Percentiles rank a stretch among this genome's conserved stretches.
These are phyloP conservation scores for Ichneumoninae sp. DNA, from an alignment of 2,888 invertebrate genomes.

Conservation along the genomic window DNA sequence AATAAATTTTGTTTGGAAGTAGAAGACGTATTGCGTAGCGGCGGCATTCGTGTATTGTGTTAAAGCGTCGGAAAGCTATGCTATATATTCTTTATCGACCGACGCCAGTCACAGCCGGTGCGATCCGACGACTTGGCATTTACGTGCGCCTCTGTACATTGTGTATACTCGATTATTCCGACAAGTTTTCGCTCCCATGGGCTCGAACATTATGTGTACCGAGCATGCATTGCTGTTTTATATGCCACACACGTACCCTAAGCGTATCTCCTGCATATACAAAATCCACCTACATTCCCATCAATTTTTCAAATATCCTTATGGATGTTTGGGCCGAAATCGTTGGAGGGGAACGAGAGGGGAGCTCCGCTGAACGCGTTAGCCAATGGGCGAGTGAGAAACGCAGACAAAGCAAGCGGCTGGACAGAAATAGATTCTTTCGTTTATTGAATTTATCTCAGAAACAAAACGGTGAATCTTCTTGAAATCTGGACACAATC, in stretches of 20 bases:
- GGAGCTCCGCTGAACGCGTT: no score
- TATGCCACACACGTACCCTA: background rate
- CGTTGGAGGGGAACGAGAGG: no score
- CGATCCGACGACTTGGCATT: slow-evolving; percentile 26
- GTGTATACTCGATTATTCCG: slow-evolving; percentile 37
- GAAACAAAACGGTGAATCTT: no score
- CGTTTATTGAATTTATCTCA: no score
- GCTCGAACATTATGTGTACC: slow-evolving; percentile 11
- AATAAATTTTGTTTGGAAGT: background rate
- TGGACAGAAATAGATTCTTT: no score
- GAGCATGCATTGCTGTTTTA: slow-evolving; percentile 8
- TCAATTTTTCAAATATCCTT: background rate
- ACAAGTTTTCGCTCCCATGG: slow-evolving; percentile 40
- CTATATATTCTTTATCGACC: slow-evolving; percentile 38
- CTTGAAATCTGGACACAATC: no score
- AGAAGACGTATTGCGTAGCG: background rate
- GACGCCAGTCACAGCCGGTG: slow-evolving; percentile 1
- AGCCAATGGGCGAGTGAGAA: no score
- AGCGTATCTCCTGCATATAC: background rate
- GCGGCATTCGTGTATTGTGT: slow-evolving; percentile 16
- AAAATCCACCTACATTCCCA: background rate
- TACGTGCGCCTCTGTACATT: slow-evolving; percentile 18
- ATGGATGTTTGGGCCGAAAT: no score
- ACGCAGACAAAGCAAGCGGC: no score
- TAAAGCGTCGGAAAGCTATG: slow-evolving; percentile 40